Evolutionary conservation across 1,140 invertebrate genomes (phyloP).

Genomic region (Bombus cullumanus): DNA sequence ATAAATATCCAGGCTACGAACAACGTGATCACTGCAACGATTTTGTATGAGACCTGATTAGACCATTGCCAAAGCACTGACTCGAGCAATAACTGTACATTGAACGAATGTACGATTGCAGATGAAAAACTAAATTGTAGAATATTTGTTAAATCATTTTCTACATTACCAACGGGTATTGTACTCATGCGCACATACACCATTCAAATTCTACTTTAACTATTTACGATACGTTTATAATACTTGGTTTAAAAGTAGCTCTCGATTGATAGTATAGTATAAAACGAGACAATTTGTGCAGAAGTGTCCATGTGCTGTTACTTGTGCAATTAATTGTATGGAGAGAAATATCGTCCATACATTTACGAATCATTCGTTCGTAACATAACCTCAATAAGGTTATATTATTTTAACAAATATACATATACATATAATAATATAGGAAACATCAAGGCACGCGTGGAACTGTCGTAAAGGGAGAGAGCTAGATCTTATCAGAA

Average conservation of each 20-base stretch:
- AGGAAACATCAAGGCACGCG: neutral
- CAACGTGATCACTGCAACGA: neutral
- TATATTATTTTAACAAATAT: neutral
- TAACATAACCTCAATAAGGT: neutral
- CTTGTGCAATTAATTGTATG: neutral
- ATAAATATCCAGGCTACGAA: neutral
- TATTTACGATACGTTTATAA: neutral
- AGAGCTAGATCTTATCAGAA: constrained; percentile 72
- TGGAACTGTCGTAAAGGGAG: neutral
- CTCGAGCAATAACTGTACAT: too few species aligned
- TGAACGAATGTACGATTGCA: neutral
- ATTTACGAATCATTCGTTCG: neutral
- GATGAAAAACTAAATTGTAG: neutral
- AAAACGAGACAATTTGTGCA: neutral
- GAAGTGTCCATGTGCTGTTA: neutral
- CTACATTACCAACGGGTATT: neutral
- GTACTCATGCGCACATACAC: neutral
- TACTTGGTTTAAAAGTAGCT: neutral
- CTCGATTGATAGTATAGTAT: neutral
- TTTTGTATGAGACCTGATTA: neutral
- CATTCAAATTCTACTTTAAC: neutral
- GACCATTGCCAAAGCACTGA: too few species aligned
- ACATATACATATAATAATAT: too few species aligned
- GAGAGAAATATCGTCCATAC: neutral
- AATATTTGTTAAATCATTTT: neutral